Evolutionary conservation across 2,113 vertebrate species (phyloP).

Genomic region (Camelus dromedarius): DNA sequence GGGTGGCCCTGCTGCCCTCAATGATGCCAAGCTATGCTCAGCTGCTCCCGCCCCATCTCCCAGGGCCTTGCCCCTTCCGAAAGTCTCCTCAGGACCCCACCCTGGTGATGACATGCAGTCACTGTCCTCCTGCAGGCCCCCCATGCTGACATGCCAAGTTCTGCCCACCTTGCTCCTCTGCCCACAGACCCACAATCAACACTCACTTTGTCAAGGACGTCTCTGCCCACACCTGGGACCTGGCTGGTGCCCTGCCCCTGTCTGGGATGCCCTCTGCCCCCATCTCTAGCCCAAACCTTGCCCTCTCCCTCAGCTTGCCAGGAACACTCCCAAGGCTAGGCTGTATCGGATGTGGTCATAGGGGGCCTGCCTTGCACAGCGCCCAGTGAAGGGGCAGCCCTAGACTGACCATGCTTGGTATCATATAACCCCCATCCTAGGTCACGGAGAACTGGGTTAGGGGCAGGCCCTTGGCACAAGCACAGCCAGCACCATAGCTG

Average conservation of each 20-base stretch:
- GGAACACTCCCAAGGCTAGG: not conserved
- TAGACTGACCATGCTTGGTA: not conserved
- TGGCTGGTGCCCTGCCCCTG: not conserved
- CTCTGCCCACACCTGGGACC: not conserved
- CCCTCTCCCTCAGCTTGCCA: not conserved
- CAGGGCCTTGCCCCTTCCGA: not conserved
- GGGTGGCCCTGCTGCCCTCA: not conserved
- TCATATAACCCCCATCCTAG: not conserved
- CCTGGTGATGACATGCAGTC: not conserved
- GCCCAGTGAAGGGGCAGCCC: not conserved
- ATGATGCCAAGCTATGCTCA: not conserved
- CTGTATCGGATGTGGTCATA: not conserved
- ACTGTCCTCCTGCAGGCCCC: not conserved
- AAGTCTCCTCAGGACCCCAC: not conserved
- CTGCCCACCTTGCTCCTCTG: not conserved
- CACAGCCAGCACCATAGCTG: not conserved
- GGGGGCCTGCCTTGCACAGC: not conserved
- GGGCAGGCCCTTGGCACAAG: not conserved
- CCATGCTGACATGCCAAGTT: not conserved
- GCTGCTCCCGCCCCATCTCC: not conserved
- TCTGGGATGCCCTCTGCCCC: not conserved
- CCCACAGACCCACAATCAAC: not conserved
- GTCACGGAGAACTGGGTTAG: not conserved
- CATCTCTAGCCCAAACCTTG: not conserved
- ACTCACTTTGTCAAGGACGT: not conserved